Conservation (phyloP, 2,797 vertebrate species). For the Alfaro cultratus region DNA sequence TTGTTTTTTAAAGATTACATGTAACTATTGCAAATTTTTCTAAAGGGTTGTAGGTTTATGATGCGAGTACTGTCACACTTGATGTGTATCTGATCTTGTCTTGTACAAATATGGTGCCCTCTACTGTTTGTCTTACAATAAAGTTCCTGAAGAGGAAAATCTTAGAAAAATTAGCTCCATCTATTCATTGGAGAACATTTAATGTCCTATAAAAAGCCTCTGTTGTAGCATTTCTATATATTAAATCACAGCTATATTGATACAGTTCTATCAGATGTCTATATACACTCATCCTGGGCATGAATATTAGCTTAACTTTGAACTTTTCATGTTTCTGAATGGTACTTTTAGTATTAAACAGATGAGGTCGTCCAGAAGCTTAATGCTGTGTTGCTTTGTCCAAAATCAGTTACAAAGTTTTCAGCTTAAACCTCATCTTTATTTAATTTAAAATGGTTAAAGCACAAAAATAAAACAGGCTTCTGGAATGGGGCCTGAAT, state of each 20-base stretch:
- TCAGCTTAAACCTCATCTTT: background rate
- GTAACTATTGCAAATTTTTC: background rate
- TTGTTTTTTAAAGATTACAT: background rate
- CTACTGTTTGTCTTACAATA: constrained; percentile 44
- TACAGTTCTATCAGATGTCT: background rate
- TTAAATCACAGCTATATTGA: background rate
- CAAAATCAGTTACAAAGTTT: background rate
- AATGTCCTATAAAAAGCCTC: background rate
- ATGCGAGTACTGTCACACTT: background rate
- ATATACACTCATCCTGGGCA: background rate
- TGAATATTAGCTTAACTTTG: background rate
- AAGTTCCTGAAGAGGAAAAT: background rate
- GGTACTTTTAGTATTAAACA: too few relatives aligned
- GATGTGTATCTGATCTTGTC: background rate
- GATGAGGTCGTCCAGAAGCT: background rate
- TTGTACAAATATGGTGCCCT: constrained; percentile 48
- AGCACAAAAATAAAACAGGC: background rate
- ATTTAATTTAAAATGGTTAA: background rate
- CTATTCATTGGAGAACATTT: background rate
- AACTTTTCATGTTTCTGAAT: background rate
- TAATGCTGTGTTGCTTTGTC: background rate
- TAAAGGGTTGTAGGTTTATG: background rate
- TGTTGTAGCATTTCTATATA: background rate
- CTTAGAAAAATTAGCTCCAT: background rate
- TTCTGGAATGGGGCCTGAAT: background rate